Base-by-base conservation (phyloP, 1,140 invertebrate species). In the Cheumatopsyche charites region DNA sequence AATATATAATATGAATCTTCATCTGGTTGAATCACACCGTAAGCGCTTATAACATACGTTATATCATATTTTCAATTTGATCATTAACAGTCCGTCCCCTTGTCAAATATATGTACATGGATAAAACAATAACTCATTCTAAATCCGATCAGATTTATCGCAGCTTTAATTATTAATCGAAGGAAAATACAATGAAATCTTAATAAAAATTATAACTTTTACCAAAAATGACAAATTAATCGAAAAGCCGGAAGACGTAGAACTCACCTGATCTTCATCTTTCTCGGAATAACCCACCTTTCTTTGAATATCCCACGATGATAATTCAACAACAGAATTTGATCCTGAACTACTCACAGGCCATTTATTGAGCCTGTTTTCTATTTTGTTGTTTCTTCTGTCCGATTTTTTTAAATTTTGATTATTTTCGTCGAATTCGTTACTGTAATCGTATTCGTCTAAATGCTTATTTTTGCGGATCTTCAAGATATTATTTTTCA, bases 351-450 rank as follows among this genome's bases (percentile, higher is more conserved):
- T 63, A 15, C 49, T 63, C 1, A 62, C 71, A 6, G 69, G 26
- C 71, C 71, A 76, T 36, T 76, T 76, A 45, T 76, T 76, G 1
- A 71, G 63, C 43, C 61, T 71, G 5, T 76, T 71, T 1, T 67
- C 72, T 0, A 76, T 58, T 47, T 70, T 73, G 23, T 76, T 73
- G n/a, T 3, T 43, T 17, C 69, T 55, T 0, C 69, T 58, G 26
- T 70, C 71, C 7, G 23, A 25, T 12, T 70, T 26, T 25, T 45
- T 26, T 7, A 58, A 62, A 19, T 41, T 25, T 25, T 66, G 67
- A 2, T 52, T 9, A 17, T 71, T 69, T 11, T 76, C 74, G 12
- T 43, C 29, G 4, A 58, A 58, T 17, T 73, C 69, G 11, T 73
- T 69, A 13, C 36, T 52, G 47, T 76, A 76, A 15, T 73, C 71